Base-by-base conservation (phyloP, 2,888 invertebrate genomes). In the Nudaria mundana region DNA sequence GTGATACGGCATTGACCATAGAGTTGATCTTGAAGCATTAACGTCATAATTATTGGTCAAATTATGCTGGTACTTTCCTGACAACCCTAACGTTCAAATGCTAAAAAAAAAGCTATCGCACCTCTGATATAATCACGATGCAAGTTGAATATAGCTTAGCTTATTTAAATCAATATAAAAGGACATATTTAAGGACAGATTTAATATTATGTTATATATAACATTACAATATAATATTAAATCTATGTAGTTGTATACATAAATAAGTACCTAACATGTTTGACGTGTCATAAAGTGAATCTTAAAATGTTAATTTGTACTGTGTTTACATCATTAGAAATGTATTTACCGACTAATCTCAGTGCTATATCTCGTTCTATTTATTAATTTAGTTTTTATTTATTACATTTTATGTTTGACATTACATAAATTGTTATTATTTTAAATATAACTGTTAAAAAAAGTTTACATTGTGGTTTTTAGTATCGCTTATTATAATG, bases 401-500 rank as follows among this genome's bases (percentile, higher is more conserved):
- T n/a, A 32, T 56, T 63, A 51, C 44, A 46, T 52, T 60, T 55
- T 66, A 66, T 63, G 68, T 68, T 70, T 56, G 41, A 62, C 63
- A 63, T 60, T 66, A 63, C 70, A 70, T 68, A 54, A 63, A 67
- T 71, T 78, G 76, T 78, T 78, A 76, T 63, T 66, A 55, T 63
- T 61, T 58, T 49, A 59, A n/a, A 61, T 62, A 59, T 37, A 59
- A 45, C 62, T 59, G 59, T 58, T 70, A 67, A 86, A 63, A 83
- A 83, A 62, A 87, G 48, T 81, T 82, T 1, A 88, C 84, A 15
- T 62, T 63, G 59, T 91, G 90, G 60, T 87, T 91, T 68, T 91
- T 92, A 8, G 87, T 89, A 63, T 93, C 93, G 11, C 92, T 90
- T 2, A 91, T 84, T 24, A 93, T 90, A 23, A 93, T 87, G 52